These are phyloP conservation scores for Bothrops jararaca DNA, from an alignment of 2,113 vertebrate species.

Conservation along the genomic window DNA sequence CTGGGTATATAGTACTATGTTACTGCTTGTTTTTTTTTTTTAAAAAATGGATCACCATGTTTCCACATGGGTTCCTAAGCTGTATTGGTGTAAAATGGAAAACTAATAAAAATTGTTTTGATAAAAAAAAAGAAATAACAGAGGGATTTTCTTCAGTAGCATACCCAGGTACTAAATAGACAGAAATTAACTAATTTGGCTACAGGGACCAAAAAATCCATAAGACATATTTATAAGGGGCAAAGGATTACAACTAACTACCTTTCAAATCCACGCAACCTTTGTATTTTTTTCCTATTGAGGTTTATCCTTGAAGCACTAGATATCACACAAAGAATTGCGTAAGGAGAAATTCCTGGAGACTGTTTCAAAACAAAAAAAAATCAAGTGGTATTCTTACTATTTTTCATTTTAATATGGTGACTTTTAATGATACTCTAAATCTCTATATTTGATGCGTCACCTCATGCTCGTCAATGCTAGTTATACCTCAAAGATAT, in stretches of 20 bases:
- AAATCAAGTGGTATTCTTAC: not conserved
- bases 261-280: not conserved
- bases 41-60: too few relatives aligned
- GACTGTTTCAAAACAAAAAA: not conserved
- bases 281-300: not conserved
- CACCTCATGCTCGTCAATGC: too few relatives aligned
- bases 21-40: too few relatives aligned
- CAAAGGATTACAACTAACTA: not conserved
- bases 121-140: not conserved
- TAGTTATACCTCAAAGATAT: not conserved
- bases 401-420: not conserved
- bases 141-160: not conserved
- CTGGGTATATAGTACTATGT: too few relatives aligned
- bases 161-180: not conserved
- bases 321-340: not conserved
- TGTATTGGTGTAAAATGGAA: too few relatives aligned
- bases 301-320: not conserved
- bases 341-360: not conserved
- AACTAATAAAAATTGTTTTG: too few relatives aligned
- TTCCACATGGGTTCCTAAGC: too few relatives aligned
- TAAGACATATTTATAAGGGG: not conserved
- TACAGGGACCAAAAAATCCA: not conserved
- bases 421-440: not conserved
- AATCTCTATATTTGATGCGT: not conserved
- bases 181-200: not conserved